phyloP scores from a whole-genome alignment of 2,888 invertebrate species.

The Seira sanloemensis region DNA sequence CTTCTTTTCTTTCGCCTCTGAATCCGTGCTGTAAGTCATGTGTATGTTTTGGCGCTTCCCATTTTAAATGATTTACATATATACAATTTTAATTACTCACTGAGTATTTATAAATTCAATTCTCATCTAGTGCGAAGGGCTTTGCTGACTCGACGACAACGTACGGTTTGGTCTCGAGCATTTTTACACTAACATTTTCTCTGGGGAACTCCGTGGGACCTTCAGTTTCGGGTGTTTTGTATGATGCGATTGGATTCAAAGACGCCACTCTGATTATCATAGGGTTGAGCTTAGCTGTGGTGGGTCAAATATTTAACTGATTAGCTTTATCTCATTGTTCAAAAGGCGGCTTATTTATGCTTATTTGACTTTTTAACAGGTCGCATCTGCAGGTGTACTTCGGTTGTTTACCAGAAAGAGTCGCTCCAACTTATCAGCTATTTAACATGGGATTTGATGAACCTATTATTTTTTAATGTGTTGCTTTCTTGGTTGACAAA shows the following conservation, averaged over 20 bases:
- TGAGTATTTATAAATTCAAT: conserved; percentile 1
- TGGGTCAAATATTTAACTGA: no score
- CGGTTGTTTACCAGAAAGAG: no score
- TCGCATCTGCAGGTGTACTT: no score
- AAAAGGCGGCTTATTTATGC: no score
- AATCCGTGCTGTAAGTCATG: conserved; percentile 60
- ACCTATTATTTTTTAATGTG: no score
- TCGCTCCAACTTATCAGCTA: no score
- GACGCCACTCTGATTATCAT: conserved; percentile 59
- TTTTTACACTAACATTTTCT: conserved; percentile 68
- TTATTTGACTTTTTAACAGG: no score
- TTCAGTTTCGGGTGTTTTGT: conserved; percentile 60
- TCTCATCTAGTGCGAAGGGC: conserved; percentile 43
- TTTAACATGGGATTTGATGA: no score
- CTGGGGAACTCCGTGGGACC: conserved; percentile 68
- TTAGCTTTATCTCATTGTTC: no score
- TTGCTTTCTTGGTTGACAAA: no score
- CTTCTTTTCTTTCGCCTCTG: conserved; percentile 51
- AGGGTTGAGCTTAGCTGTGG: conserved; percentile 53
- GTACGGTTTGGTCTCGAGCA: conserved; percentile 59
- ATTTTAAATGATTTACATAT: background rate
- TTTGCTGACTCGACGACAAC: conserved; percentile 60
- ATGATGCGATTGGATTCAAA: conserved; percentile 64
- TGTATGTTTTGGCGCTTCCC: background rate
- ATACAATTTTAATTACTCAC: conserved; percentile 33